A percentile compares a stretch with the other conserved stretches of the same genome.
These are phyloP conservation scores for Ascidia mentula DNA, from an alignment of 23 tunicate genomes.

Conservation along the genomic window DNA sequence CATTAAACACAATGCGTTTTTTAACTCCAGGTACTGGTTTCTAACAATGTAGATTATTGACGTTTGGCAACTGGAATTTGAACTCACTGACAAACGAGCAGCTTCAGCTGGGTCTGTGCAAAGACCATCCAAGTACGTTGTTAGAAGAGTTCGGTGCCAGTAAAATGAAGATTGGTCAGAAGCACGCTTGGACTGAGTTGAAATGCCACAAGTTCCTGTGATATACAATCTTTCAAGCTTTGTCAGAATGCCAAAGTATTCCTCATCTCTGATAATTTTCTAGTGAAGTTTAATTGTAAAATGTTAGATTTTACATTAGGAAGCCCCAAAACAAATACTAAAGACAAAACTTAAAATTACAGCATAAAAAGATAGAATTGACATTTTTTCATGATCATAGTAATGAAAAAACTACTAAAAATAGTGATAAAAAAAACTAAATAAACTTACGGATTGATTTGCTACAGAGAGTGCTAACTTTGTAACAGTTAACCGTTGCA, in stretches of 20 bases:
- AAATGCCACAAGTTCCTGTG: conserved; percentile 43
- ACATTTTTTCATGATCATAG: no score
- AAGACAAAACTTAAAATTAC: background rate
- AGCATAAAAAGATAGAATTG: background rate
- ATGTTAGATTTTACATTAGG: no score
- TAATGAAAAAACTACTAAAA: no score
- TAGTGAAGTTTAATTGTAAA: no score
- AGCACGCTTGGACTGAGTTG: conserved; percentile 15
- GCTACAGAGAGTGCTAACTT: conserved; percentile 70
- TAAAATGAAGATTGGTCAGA: conserved; percentile 78
- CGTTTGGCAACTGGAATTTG: no score
- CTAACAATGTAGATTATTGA: no score
- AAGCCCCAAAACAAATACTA: background rate
- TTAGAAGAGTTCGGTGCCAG: conserved; percentile 79
- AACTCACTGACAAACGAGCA: conserved; percentile 54
- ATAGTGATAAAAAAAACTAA: no score
- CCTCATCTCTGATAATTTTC: conserved; percentile 80
- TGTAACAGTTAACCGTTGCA: conserved; percentile 71
- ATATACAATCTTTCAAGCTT: conserved; percentile 39
- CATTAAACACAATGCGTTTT: no score
- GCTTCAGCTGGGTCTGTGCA: conserved; percentile 69
- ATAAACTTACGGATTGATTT: conserved; percentile 68
- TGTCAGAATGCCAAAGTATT: conserved; percentile 22
- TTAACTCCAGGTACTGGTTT: no score
- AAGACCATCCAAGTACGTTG: conserved; percentile 64